A percentile compares a stretch with the other conserved stretches of the same genome.
These are phyloP conservation scores for Silurus meridionalis DNA, from an alignment of 2,113 vertebrate species.

Conservation along the genomic window DNA sequence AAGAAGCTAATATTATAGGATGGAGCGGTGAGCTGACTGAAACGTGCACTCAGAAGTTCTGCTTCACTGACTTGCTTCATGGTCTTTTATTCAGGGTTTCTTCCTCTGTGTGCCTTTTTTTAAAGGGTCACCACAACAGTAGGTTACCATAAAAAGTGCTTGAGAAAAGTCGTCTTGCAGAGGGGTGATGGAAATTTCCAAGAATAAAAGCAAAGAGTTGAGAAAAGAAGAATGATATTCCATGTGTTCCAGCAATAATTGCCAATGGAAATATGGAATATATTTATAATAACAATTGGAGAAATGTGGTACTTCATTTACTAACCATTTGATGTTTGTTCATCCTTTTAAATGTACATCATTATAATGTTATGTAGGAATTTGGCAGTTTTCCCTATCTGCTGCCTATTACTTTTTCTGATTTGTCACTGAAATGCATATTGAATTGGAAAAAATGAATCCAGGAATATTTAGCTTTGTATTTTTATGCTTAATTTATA, in stretches of 20 bases:
- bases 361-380: not conserved
- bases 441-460: not conserved
- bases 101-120: constrained; percentile 50
- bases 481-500: not conserved
- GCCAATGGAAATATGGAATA: constrained; percentile 47
- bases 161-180: constrained; percentile 45
- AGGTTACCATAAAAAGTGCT: constrained; percentile 46
- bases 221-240: constrained; percentile 30
- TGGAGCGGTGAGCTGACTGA: constrained; percentile 37
- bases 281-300: constrained; percentile 39
- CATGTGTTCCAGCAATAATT: constrained; percentile 29
- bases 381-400: not conserved
- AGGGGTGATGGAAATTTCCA: constrained; percentile 47
- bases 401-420: constrained; percentile 6
- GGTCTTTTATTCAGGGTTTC: constrained; percentile 56
- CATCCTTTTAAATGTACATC: constrained; percentile 11
- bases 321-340: not conserved
- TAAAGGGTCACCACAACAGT: constrained; percentile 35
- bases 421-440: constrained; percentile 17
- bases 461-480: not conserved
- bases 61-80: constrained; percentile 58
- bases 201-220: constrained; percentile 13
- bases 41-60: constrained; percentile 54
- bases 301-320: constrained; percentile 10
- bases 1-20: constrained; percentile 49